These are phyloP conservation scores for Chrysomela aeneicollis DNA, from an alignment of 2,888 invertebrate genomes.

Conservation along the genomic window DNA sequence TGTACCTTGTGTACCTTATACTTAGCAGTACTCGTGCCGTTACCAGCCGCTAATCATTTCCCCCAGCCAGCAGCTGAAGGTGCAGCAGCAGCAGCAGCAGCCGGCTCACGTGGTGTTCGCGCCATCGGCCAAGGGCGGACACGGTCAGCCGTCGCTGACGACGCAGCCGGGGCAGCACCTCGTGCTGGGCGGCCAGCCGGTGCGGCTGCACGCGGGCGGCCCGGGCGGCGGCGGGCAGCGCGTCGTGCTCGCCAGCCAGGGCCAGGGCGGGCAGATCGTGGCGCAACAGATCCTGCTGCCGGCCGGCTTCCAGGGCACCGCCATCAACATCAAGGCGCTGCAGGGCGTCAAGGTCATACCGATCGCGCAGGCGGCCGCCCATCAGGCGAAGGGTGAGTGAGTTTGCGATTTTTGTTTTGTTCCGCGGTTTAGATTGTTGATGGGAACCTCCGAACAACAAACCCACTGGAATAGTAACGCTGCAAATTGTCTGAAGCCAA, in stretches of 20 bases:
- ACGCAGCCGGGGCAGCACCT: constrained; percentile 49
- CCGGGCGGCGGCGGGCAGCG: constrained; percentile 55
- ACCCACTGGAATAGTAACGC: too few species aligned
- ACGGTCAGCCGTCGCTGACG: constrained; percentile 39
- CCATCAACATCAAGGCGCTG: constrained; percentile 69
- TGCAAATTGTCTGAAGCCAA: too few species aligned
- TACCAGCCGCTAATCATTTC: too few species aligned
- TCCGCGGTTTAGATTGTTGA: too few species aligned
- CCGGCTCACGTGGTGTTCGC: constrained; percentile 57
- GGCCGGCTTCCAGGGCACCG: constrained; percentile 68
- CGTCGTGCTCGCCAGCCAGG: constrained; percentile 66
- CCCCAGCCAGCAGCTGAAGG: constrained; percentile 54
- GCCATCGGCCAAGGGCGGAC: constrained; percentile 45
- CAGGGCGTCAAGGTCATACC: constrained; percentile 71
- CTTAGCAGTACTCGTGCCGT: too few species aligned
- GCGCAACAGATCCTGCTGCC: constrained; percentile 68
- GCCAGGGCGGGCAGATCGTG: constrained; percentile 62
- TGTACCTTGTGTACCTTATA: too few species aligned
- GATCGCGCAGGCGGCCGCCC: constrained; percentile 61
- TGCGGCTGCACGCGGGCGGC: constrained; percentile 54
- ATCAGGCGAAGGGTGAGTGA: constrained; percentile 49
- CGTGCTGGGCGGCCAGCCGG: constrained; percentile 58
- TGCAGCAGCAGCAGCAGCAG: constrained; percentile 55
- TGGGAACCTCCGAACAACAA: too few species aligned
- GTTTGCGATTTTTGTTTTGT: not conserved